These are phyloP conservation scores for Aromia moschata DNA, from an alignment of 2,888 invertebrate species.

Conservation along the genomic window DNA sequence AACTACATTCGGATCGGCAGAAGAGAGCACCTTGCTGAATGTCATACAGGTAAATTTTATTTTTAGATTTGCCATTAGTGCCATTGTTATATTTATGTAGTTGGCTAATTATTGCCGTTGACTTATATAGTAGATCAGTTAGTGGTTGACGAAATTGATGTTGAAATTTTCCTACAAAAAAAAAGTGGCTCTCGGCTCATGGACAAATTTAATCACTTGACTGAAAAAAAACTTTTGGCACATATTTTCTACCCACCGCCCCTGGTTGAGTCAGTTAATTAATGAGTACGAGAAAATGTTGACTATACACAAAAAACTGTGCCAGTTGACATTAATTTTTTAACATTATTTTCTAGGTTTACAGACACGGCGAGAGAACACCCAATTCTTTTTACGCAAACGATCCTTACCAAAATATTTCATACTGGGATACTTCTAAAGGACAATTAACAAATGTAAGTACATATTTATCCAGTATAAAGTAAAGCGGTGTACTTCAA, in stretches of 20 bases:
- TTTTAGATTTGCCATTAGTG: not conserved
- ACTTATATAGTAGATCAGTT: no score
- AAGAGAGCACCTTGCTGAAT: not conserved
- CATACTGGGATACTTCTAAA: conserved; percentile 1
- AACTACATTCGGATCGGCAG: not conserved
- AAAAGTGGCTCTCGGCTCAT: no score
- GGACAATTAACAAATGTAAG: conserved; percentile 21
- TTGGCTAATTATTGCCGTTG: no score
- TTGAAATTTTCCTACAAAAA: no score
- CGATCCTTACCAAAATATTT: conserved; percentile 16
- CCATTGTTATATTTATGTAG: no score
- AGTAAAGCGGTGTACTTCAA: not conserved
- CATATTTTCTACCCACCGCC: no score
- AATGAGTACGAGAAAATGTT: no score
- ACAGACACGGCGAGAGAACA: conserved; percentile 18
- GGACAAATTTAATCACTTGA: no score
- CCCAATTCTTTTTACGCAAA: conserved; percentile 9
- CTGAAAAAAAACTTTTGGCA: no score
- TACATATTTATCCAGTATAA: conserved; percentile 1
- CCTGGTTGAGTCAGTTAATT: no score
- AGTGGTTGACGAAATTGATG: no score
- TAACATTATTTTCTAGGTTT: conserved; percentile 8
- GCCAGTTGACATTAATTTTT: not conserved
- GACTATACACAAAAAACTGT: not conserved
- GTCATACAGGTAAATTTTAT: not conserved